A percentile compares a stretch with the other conserved stretches of the same genome.
Evolutionary conservation across 1,140 invertebrate genomes (phyloP).

Genomic region (Brevipalpus yothersi): DNA sequence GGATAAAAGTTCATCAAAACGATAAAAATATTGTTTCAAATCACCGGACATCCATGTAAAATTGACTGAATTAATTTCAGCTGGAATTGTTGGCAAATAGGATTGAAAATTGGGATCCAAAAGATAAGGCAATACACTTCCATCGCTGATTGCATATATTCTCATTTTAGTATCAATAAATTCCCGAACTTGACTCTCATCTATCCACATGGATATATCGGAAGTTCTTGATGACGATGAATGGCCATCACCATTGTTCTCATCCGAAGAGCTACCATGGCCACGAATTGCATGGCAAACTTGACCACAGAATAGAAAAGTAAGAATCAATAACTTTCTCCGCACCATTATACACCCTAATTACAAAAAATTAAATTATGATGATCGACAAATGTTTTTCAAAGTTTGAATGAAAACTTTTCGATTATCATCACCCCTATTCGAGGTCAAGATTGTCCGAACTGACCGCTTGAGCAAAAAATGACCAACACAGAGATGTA

Average conservation of each 20-base stretch:
- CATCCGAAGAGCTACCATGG: too few relatives aligned
- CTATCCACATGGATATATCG: constrained; percentile 11
- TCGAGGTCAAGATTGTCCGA: too few relatives aligned
- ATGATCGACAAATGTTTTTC: too few relatives aligned
- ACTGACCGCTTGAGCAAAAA: too few relatives aligned
- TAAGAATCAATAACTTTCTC: too few relatives aligned
- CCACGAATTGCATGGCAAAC: too few relatives aligned
- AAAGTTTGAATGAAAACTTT: too few relatives aligned
- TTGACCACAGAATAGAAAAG: too few relatives aligned
- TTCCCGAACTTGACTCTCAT: constrained; percentile 11
- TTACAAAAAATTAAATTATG: too few relatives aligned
- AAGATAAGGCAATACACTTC: constrained; percentile 53
- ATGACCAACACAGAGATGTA: too few relatives aligned
- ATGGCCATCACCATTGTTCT: background rate
- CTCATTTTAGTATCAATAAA: constrained; percentile 48
- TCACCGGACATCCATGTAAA: constrained; percentile 67
- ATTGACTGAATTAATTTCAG: constrained; percentile 55
- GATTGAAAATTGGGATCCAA: constrained; percentile 66
- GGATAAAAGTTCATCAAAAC: constrained; percentile 58
- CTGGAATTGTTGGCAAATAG: constrained; percentile 62
- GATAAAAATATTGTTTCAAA: constrained; percentile 38
- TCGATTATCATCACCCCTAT: too few relatives aligned
- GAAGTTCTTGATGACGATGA: background rate
- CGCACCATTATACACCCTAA: too few relatives aligned
- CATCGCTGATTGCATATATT: constrained; percentile 63